Percentiles rank a stretch among this genome's conserved stretches.
Conservation (phyloP, 2,797 vertebrate genomes). For the Tinamus major region DNA sequence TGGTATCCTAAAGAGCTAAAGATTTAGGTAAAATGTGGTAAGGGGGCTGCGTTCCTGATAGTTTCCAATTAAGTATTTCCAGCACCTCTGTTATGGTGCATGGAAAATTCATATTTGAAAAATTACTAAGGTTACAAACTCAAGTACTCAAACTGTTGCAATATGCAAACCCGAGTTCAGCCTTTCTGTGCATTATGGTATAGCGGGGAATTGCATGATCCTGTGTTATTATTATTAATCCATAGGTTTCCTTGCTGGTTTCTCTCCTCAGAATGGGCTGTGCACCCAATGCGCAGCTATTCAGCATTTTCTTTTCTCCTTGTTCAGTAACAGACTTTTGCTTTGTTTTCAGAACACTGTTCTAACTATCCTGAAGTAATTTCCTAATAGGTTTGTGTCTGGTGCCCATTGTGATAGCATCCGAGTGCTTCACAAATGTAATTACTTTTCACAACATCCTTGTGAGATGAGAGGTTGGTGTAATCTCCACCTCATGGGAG, state of each 20-base stretch:
- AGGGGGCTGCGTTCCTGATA: background rate
- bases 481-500: slow-evolving; percentile 16
- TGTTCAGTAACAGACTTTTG: background rate
- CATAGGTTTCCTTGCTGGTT: background rate
- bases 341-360: slow-evolving; percentile 6
- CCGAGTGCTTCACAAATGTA: background rate
- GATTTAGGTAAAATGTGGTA: background rate
- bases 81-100: background rate
- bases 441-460: background rate
- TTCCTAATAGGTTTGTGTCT: background rate
- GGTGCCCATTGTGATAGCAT: background rate
- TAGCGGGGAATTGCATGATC: background rate
- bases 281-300: background rate
- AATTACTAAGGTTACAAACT: background rate
- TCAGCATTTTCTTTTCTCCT: slow-evolving; percentile 12
- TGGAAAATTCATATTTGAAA: background rate
- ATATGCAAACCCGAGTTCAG: background rate
- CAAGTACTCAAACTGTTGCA: background rate
- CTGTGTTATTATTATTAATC: background rate
- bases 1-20: background rate
- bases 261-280: background rate
- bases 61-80: background rate
- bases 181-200: background rate
- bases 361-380: slow-evolving; percentile 34
- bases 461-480: background rate